phyloP scores from a whole-genome alignment of 2,797 vertebrate genomes.

The Gastrophryne carolinensis region DNA sequence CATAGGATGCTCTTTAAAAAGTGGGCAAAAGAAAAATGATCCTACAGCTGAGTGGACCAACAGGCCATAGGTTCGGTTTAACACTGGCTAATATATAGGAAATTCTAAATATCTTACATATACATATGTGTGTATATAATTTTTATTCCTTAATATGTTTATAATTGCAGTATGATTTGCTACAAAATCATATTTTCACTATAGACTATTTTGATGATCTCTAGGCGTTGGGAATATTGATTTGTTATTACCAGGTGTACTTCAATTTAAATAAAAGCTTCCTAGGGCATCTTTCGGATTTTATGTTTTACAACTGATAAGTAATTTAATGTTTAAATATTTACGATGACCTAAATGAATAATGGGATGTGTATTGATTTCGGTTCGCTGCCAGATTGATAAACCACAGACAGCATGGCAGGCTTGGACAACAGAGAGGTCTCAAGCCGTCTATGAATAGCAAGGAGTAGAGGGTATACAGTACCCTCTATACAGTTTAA shows the following conservation, averaged over 20 bases:
- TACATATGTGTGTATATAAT: too few relatives aligned
- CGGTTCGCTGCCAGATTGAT: background rate
- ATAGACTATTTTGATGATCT: background rate
- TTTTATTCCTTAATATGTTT: too few relatives aligned
- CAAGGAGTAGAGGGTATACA: too few relatives aligned
- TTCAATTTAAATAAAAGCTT: background rate
- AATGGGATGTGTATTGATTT: conserved; percentile 26
- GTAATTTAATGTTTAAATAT: conserved; percentile 26
- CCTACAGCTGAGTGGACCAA: too few relatives aligned
- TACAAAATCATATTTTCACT: background rate
- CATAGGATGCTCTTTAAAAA: too few relatives aligned
- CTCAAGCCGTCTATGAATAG: background rate
- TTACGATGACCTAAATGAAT: conserved; percentile 21
- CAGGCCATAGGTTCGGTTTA: too few relatives aligned
- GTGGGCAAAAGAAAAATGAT: too few relatives aligned
- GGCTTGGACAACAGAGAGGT: background rate
- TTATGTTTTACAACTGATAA: conserved; percentile 15
- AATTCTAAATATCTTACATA: too few relatives aligned
- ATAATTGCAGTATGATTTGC: background rate
- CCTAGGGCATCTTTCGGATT: background rate
- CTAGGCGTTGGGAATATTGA: background rate
- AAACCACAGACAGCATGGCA: background rate
- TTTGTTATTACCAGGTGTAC: background rate
- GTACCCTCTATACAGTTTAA: too few relatives aligned
- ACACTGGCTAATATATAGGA: too few relatives aligned